These are phyloP conservation scores for Acleris holmiana DNA, from an alignment of 2,888 invertebrate species.

Conservation along the genomic window DNA sequence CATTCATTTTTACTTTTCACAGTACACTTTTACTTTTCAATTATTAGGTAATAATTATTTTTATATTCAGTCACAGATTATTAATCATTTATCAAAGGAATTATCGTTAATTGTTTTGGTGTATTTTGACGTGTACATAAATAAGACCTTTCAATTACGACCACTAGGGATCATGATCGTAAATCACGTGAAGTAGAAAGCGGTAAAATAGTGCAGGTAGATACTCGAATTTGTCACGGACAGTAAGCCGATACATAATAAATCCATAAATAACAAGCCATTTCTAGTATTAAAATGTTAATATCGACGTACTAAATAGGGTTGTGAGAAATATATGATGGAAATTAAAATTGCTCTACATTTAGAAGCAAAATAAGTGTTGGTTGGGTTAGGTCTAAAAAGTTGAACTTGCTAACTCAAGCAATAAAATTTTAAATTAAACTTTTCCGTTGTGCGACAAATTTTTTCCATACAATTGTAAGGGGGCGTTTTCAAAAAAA, in stretches of 20 bases:
- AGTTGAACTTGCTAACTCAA: too few relatives aligned
- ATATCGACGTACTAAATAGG: conserved; percentile 21
- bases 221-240: conserved; percentile 35
- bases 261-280: conserved; percentile 60
- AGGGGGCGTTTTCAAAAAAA: too few relatives aligned
- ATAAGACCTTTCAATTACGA: conserved; percentile 33
- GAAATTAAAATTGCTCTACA: too few relatives aligned
- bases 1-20: too few relatives aligned
- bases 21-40: conserved; percentile 19
- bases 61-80: background rate
- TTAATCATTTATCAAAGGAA: conserved; percentile 26
- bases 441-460: too few relatives aligned
- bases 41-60: conserved; percentile 11
- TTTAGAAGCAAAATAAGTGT: too few relatives aligned
- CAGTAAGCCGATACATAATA: conserved; percentile 39
- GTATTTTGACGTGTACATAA: conserved; percentile 33
- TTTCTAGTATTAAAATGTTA: conserved; percentile 51
- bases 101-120: conserved; percentile 29
- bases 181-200: conserved; percentile 34
- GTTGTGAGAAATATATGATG: conserved; percentile 2
- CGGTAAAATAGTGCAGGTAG: conserved; percentile 31
- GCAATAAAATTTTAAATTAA: too few relatives aligned
- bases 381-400: too few relatives aligned
- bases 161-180: conserved; percentile 9
- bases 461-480: too few relatives aligned